These are phyloP conservation scores for Heliconius hewitsoni DNA, from an alignment of 1,140 invertebrate genomes.

Conservation along the genomic window DNA sequence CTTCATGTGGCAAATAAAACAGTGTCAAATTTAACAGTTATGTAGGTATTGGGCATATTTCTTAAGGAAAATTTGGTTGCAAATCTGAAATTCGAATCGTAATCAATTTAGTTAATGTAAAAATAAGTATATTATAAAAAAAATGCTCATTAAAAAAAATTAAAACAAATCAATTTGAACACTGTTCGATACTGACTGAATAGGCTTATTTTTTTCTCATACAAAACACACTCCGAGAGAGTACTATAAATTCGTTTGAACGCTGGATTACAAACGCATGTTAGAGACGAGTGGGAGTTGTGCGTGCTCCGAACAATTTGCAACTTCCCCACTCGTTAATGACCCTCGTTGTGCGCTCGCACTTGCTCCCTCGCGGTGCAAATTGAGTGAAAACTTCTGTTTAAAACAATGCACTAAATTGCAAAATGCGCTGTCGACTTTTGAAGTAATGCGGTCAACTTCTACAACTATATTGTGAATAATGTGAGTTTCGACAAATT, in stretches of 20 bases:
- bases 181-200: no score
- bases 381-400: conserved; percentile 16
- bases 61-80: no score
- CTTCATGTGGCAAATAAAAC: no score
- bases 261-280: background rate
- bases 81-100: no score
- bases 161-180: no score
- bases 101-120: no score
- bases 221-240: background rate
- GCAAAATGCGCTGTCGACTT: background rate
- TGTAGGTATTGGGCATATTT: no score
- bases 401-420: conserved; percentile 11
- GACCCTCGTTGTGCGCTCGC: background rate
- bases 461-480: background rate
- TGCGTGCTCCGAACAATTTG: conserved; percentile 26
- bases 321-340: conserved; percentile 26
- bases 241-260: background rate
- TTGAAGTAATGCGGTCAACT: background rate
- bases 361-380: background rate
- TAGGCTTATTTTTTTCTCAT: background rate
- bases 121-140: no score
- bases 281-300: conserved; percentile 4
- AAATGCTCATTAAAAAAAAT: no score
- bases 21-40: no score
- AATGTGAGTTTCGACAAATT: background rate